Conservation (phyloP, 64 coral and sea anemone species). For the Porites lutea region DNA sequence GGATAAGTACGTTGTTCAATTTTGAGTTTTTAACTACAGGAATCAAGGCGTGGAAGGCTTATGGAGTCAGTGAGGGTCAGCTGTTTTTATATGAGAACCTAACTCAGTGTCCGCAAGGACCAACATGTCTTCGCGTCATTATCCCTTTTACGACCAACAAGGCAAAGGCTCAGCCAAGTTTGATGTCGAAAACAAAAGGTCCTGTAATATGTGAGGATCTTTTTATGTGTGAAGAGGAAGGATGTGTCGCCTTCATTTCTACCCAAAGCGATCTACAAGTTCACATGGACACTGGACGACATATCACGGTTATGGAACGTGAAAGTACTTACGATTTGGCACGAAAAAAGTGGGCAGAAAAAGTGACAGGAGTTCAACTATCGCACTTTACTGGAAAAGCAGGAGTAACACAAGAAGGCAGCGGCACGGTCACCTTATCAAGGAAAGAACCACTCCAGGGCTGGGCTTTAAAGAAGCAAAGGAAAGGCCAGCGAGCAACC, state of each 20-base stretch:
- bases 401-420: too few relatives aligned
- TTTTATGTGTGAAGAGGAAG: too few relatives aligned
- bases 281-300: too few relatives aligned
- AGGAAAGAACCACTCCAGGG: constrained; percentile 33
- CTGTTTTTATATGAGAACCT: constrained; percentile 9
- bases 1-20: not conserved
- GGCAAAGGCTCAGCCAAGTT: not conserved
- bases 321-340: too few relatives aligned
- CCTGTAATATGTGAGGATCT: not conserved
- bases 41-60: constrained; percentile 54
- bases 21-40: constrained; percentile 29
- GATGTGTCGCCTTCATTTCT: too few relatives aligned
- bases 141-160: constrained; percentile 10
- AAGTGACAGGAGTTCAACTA: too few relatives aligned
- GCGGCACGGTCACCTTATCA: too few relatives aligned
- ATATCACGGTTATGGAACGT: too few relatives aligned
- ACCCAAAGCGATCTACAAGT: too few relatives aligned
- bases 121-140: constrained; percentile 4
- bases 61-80: constrained; percentile 31
- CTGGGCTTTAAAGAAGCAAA: constrained; percentile 49
- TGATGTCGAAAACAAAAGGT: not conserved
- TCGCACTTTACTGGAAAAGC: too few relatives aligned
- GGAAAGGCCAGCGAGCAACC: constrained; percentile 21
- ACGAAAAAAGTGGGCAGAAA: too few relatives aligned
- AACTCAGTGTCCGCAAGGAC: not conserved